Evolutionary conservation across 92 coral and sea anemone genomes (phyloP), one percentile per base, ranked within the genome.

Genomic region (Phenganax marumi): DNA sequence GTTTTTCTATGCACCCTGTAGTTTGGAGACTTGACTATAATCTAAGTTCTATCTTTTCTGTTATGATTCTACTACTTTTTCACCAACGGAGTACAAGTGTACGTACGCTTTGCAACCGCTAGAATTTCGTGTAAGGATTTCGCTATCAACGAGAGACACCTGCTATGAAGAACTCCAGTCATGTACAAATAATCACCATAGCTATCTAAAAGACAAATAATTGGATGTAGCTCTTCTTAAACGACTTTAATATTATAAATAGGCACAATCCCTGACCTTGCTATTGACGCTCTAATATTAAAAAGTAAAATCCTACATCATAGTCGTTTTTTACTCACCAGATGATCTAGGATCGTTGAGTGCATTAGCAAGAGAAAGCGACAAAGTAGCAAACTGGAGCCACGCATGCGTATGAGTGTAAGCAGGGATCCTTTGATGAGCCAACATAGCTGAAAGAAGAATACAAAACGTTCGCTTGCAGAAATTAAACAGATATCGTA

Each of bases 341-440:
- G 90, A 75, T 39, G 88, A 90, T 68, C 81, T 90, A 17, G 97
- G 97, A 43, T 86, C 93, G 65, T 95, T 95, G 51, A 95, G 74
- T 60, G 96, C 84, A 86, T 85, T 89, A 8, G 97, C 97, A 73
- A 95, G 87, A 52, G 94, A 87, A 43, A 95, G 79, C 12, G 91
- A 87, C 62, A 95, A 76, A 3, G 93, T 89, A 2, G 98, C 90
- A 73, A 95, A 95, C 96, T 90, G 97, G 61, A 92, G 88, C 98
- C 98, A 95, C 21, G 95, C 94, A 79, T 95, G 98, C 33, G 91
- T 93, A 58, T 95, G 96, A 18, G 97, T 92, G 91, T 95, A 95
- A 61, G 85, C 83, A 8, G 83, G 83, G 7, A 78, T 78, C 48
- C 55, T 55, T 23, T 57, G 52, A 23, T 43, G 26, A 16, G 49